Percentiles rank a stretch among this genome's conserved stretches.
Conservation (phyloP, 2,888 invertebrate genomes). For the Rhyacophila evoluta region DNA sequence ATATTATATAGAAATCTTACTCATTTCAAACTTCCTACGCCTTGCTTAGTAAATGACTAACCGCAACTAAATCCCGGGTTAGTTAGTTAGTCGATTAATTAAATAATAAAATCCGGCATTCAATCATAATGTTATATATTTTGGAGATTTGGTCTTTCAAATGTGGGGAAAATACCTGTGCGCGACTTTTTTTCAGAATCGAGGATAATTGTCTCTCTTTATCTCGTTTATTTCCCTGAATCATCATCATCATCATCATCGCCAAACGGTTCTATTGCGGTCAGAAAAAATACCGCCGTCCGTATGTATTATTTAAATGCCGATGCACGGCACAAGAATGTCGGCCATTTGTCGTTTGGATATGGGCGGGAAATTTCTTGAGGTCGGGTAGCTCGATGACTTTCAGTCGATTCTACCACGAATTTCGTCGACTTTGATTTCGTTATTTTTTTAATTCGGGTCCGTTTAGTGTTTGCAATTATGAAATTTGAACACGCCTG, state of each 20-base stretch:
- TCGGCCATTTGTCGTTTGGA: slow-evolving; percentile 19
- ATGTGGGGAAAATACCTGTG: not conserved
- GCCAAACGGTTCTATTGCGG: not conserved
- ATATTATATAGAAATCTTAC: too few relatives aligned
- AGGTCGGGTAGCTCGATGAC: slow-evolving; percentile 14
- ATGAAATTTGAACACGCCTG: not conserved
- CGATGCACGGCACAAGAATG: slow-evolving; percentile 16
- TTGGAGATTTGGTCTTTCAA: not conserved
- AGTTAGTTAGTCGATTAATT: not conserved
- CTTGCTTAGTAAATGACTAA: too few relatives aligned
- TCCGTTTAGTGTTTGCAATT: not conserved
- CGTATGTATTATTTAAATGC: not conserved
- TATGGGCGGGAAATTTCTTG: not conserved
- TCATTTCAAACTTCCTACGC: too few relatives aligned
- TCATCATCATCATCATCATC: not conserved
- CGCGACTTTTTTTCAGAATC: not conserved
- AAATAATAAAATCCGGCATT: not conserved
- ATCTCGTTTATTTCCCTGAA: slow-evolving; percentile 1
- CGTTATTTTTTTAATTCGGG: not conserved
- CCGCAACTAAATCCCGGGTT: not conserved
- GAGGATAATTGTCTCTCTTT: not conserved
- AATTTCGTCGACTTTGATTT: not conserved
- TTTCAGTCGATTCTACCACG: not conserved
- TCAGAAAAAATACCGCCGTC: not conserved
- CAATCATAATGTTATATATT: not conserved